These are phyloP conservation scores for Heliangelus exortis DNA, from an alignment of 2,797 vertebrate species.

Conservation along the genomic window DNA sequence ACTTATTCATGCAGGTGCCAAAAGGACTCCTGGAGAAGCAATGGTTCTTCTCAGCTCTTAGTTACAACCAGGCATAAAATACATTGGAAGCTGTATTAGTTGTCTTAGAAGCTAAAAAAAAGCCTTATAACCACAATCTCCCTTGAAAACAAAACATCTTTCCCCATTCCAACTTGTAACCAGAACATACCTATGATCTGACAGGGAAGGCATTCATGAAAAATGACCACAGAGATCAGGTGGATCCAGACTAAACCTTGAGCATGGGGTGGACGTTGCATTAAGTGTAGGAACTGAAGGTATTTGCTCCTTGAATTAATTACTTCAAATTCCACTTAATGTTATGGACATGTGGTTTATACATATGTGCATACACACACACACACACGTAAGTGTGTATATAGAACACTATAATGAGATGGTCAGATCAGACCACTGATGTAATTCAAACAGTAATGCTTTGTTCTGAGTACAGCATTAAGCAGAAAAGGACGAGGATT, in stretches of 20 bases:
- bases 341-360: not conserved
- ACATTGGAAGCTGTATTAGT: not conserved
- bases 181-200: not conserved
- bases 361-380: too few relatives aligned
- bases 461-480: not conserved
- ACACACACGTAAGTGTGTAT: too few relatives aligned
- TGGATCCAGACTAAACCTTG: not conserved
- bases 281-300: accelerated
- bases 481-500: not conserved
- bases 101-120: not conserved
- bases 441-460: not conserved
- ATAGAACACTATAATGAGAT: not conserved
- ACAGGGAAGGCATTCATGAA: not conserved
- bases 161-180: not conserved
- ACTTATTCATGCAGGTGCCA: not conserved
- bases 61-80: not conserved
- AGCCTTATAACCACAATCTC: not conserved
- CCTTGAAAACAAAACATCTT: not conserved
- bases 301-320: not conserved
- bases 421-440: not conserved
- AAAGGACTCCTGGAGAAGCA: not conserved
- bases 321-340: not conserved
- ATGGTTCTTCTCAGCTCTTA: not conserved
- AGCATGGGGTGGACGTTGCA: not conserved
- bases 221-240: not conserved